Evolutionary conservation across 2,113 vertebrate species (phyloP).

Genomic region (Empidonax traillii): DNA sequence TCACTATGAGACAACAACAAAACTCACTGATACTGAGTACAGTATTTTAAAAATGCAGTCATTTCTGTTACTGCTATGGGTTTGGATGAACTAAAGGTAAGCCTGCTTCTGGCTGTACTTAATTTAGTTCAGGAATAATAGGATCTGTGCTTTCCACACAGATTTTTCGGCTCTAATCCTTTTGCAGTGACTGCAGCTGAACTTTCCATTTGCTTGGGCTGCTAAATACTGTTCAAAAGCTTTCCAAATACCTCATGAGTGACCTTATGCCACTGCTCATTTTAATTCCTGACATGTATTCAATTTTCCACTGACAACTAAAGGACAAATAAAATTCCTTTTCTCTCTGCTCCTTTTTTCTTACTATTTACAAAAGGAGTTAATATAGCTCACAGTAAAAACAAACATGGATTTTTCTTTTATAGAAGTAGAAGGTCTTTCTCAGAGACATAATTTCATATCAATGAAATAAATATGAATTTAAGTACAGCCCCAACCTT

Average conservation of each 20-base stretch:
- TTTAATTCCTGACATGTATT: slow-evolving; percentile 46
- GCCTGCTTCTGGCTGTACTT: not conserved
- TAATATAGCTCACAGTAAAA: not conserved
- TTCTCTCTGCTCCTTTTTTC: not conserved
- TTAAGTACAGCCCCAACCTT: not conserved
- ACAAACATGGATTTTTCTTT: not conserved
- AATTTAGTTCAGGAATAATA: slow-evolving; percentile 46
- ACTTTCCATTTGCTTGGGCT: slow-evolving; percentile 12
- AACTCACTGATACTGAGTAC: not conserved
- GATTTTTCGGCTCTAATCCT: slow-evolving; percentile 47
- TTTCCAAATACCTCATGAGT: slow-evolving; percentile 31
- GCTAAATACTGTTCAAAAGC: slow-evolving; percentile 45
- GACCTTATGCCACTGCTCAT: slow-evolving; percentile 37
- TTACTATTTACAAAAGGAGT: not conserved
- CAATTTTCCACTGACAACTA: slow-evolving; percentile 34
- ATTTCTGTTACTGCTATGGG: not conserved
- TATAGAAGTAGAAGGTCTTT: not conserved
- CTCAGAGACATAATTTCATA: not conserved
- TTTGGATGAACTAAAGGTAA: not conserved
- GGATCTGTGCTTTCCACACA: slow-evolving; percentile 34
- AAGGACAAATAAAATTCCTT: not conserved
- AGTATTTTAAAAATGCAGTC: not conserved
- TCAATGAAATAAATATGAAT: not conserved
- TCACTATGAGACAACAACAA: not conserved
- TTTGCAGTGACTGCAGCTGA: slow-evolving; percentile 24